Conservation (phyloP, 1,140 invertebrate species). For the Drosophila nannoptera region DNA sequence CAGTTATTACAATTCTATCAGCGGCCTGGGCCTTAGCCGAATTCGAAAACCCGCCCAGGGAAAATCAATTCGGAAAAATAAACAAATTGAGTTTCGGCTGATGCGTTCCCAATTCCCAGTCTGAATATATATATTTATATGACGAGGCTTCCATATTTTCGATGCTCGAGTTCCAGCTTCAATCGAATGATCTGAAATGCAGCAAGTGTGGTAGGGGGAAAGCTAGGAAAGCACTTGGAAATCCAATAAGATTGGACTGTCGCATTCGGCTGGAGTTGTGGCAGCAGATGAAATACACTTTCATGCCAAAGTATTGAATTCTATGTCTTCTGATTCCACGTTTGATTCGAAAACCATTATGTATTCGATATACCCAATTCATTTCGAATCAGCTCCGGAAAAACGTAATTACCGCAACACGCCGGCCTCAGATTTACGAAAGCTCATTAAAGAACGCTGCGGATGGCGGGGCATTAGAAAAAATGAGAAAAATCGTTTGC, state of each 20-base stretch:
- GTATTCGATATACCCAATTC: background rate
- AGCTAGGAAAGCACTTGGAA: constrained; percentile 9
- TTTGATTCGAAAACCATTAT: background rate
- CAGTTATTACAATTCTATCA: constrained; percentile 78
- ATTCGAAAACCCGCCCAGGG: constrained; percentile 11
- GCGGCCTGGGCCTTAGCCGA: constrained; percentile 35
- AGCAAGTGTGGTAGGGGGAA: constrained; percentile 3
- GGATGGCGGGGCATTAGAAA: constrained; percentile 39
- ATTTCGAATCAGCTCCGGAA: background rate
- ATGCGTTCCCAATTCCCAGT: constrained; percentile 53
- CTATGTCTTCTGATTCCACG: no score
- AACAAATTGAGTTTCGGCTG: constrained; percentile 61
- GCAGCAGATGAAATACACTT: background rate
- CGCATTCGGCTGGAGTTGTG: background rate
- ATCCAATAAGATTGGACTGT: constrained; percentile 13
- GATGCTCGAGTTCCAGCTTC: constrained; percentile 53
- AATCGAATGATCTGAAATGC: constrained; percentile 16
- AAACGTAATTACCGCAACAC: constrained; percentile 60
- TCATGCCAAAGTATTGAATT: background rate
- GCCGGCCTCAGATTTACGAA: constrained; percentile 23
- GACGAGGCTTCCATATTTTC: no score
- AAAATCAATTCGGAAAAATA: constrained; percentile 38
- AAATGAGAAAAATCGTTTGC: constrained; percentile 32
- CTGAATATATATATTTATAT: background rate
- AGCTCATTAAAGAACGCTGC: constrained; percentile 66